Percentiles rank a stretch among this genome's conserved stretches.
These are phyloP conservation scores for Amyelois transitella DNA, from an alignment of 1,140 invertebrate species.

Conservation along the genomic window DNA sequence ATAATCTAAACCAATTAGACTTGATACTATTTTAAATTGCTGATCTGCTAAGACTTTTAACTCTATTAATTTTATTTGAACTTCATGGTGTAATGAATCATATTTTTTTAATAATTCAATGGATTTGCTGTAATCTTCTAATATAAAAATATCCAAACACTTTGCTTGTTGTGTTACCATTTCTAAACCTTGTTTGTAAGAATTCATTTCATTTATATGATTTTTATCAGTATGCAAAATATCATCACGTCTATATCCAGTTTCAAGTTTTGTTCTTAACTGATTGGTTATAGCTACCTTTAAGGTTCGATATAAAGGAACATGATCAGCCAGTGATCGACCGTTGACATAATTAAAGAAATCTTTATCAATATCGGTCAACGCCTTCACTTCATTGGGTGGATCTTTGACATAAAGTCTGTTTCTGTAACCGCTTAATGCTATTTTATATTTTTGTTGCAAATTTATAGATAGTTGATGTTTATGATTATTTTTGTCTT, in stretches of 20 bases:
- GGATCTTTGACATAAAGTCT: constrained; percentile 23
- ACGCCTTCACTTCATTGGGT: constrained; percentile 20
- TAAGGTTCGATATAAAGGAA: constrained; percentile 37
- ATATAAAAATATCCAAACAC: constrained; percentile 76
- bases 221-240: constrained; percentile 75
- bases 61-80: constrained; percentile 56
- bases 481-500: constrained; percentile 26
- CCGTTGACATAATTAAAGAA: constrained; percentile 37
- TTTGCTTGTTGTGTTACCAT: constrained; percentile 66
- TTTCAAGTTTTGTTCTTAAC: constrained; percentile 35
- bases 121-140: constrained; percentile 74
- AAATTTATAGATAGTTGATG: constrained; percentile 22
- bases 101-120: constrained; percentile 70
- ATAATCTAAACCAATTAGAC: constrained; percentile 76
- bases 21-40: constrained; percentile 66
- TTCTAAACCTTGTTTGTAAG: constrained; percentile 63
- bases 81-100: constrained; percentile 57
- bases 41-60: constrained; percentile 60
- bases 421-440: constrained; percentile 19
- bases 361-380: constrained; percentile 40
- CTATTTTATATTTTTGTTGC: constrained; percentile 41
- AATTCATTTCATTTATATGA: constrained; percentile 69
- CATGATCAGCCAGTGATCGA: constrained; percentile 14
- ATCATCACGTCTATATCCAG: constrained; percentile 73
- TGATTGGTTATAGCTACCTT: constrained; percentile 26